phyloP scores from a whole-genome alignment of 2,113 vertebrate genomes.

The Cinclus cinclus region DNA sequence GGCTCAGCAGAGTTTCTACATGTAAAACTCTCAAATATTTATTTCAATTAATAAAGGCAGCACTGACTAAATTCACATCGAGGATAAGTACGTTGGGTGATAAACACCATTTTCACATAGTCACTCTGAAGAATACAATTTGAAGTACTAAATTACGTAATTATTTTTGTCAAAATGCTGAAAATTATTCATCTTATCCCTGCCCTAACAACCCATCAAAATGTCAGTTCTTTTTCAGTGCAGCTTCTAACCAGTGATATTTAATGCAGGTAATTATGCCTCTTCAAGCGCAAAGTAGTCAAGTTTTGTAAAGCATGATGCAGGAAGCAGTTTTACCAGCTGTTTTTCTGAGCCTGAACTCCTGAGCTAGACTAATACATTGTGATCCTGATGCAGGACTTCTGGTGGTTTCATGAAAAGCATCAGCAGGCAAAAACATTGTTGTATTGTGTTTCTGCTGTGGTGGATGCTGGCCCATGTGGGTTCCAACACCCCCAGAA shows the following conservation, averaged over 20 bases:
- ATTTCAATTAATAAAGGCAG: not conserved
- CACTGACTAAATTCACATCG: not conserved
- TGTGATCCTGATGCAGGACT: conserved; percentile 4
- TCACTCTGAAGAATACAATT: not conserved
- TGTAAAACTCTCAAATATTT: not conserved
- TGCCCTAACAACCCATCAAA: not conserved
- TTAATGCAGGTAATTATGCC: conserved; percentile 2
- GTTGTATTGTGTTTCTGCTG: conserved; percentile 47
- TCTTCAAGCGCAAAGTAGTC: not conserved
- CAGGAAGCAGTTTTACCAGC: not conserved
- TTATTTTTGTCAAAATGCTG: not conserved
- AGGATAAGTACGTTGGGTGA: not conserved
- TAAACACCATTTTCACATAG: not conserved
- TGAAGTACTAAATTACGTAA: not conserved
- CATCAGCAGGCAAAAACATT: not conserved
- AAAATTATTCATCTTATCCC: not conserved
- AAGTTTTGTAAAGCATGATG: not conserved
- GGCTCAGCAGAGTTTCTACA: not conserved
- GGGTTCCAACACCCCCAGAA: conserved; percentile 40
- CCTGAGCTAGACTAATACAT: conserved; percentile 9
- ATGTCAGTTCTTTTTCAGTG: not conserved
- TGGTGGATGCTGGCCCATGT: conserved; percentile 44
- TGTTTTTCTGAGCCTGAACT: not conserved
- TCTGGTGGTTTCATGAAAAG: conserved; percentile 64
- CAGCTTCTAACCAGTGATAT: not conserved